Conservation (phyloP, 92 coral and sea anemone genomes). For the Micromussa lordhowensis region DNA sequence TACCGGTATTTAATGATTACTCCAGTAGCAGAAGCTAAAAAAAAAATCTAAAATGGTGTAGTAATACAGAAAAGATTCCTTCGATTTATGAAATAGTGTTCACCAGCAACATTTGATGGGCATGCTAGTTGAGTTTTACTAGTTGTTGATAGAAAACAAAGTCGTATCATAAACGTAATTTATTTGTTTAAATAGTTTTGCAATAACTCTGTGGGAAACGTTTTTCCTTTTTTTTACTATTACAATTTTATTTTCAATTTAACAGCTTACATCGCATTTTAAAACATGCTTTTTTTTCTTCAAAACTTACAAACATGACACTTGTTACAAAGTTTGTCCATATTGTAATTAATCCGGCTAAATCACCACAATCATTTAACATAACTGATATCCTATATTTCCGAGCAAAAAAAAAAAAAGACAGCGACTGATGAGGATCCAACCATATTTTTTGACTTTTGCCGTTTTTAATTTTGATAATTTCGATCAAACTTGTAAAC, state of each 20-base stretch:
- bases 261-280: too few species aligned
- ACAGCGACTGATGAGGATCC: not conserved
- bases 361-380: not conserved
- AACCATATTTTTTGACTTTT: not conserved
- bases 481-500: not conserved
- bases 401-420: not conserved
- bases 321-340: not conserved
- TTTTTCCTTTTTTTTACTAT: too few species aligned
- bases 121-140: not conserved
- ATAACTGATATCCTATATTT: not conserved
- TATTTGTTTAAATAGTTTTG: not conserved
- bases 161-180: not conserved
- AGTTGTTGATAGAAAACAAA: not conserved
- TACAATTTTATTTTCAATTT: too few species aligned
- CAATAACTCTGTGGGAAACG: too few species aligned
- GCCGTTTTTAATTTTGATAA: not conserved
- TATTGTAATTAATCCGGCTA: not conserved
- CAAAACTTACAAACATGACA: not conserved
- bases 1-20: too few species aligned
- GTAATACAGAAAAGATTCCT: too few species aligned
- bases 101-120: too few species aligned
- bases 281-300: too few species aligned
- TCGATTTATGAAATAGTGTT: too few species aligned
- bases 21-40: too few species aligned
- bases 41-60: too few species aligned